phyloP scores from a whole-genome alignment of 2,888 invertebrate species.

The Dermolepida albohirtum region DNA sequence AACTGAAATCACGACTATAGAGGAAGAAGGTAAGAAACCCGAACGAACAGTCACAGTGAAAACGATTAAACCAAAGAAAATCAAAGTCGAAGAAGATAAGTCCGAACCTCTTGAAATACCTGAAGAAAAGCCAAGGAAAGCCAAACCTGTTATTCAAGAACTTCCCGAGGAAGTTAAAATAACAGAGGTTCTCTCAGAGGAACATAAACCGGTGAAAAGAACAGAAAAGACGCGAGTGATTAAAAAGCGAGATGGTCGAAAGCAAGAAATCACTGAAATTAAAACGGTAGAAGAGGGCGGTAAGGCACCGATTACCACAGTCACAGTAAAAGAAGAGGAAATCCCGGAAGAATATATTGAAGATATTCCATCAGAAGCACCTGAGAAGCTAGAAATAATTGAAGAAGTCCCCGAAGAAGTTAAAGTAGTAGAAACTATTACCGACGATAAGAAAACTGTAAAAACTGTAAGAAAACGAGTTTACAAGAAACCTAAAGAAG shows the following conservation, averaged over 20 bases:
- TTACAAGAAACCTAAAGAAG: conserved; percentile 47
- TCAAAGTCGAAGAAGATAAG: conserved; percentile 40
- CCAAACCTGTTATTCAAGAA: conserved; percentile 48
- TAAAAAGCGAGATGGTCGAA: conserved; percentile 58
- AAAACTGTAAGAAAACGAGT: conserved; percentile 50
- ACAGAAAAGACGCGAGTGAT: conserved; percentile 56
- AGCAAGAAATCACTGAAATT: conserved; percentile 64
- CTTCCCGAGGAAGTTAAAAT: conserved; percentile 52
- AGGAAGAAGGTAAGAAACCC: conserved; percentile 57
- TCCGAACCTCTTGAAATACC: conserved; percentile 3
- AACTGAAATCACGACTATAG: conserved; percentile 54
- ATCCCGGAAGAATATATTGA: conserved; percentile 55
- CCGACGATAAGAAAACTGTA: conserved; percentile 53
- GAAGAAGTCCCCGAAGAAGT: conserved; percentile 43
- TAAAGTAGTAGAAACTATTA: conserved; percentile 46
- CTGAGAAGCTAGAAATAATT: conserved; percentile 51
- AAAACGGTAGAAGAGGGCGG: conserved; percentile 64
- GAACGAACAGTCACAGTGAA: conserved; percentile 54
- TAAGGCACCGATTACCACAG: conserved; percentile 62
- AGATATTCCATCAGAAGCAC: conserved; percentile 41
- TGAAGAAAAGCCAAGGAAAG: conserved; percentile 33
- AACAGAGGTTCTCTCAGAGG: conserved; percentile 51
- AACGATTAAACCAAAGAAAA: conserved; percentile 27
- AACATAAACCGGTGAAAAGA: conserved; percentile 56
- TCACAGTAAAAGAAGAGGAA: conserved; percentile 61